phyloP scores from a whole-genome alignment of 2,113 vertebrate genomes.

The Hippopotamus amphibius region DNA sequence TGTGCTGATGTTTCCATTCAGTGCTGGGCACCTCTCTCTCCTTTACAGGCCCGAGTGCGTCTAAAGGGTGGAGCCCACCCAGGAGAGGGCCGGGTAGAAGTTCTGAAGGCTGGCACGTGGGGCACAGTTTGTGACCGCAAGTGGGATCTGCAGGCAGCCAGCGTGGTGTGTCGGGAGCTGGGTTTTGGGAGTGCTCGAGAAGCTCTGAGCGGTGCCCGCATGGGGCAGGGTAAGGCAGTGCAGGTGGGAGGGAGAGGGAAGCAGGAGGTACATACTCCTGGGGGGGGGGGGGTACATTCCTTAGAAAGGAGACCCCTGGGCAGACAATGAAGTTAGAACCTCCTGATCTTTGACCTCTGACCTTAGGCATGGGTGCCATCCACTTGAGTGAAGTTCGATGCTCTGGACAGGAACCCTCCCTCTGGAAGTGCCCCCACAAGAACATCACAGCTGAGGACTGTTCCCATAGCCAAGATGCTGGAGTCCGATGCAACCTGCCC shows the following conservation, averaged over 20 bases:
- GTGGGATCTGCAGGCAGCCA: slow-evolving; percentile 95
- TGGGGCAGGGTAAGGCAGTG: slow-evolving; percentile 94
- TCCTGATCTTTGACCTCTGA: neutral
- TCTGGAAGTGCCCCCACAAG: slow-evolving; percentile 93
- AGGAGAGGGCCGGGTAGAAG: slow-evolving; percentile 96
- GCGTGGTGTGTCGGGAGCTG: slow-evolving; percentile 96
- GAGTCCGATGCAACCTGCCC: slow-evolving; percentile 93
- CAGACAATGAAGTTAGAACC: neutral
- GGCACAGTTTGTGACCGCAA: slow-evolving; percentile 96
- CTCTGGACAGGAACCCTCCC: slow-evolving; percentile 90
- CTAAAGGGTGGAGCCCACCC: slow-evolving; percentile 93
- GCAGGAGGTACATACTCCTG: neutral
- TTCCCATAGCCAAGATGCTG: slow-evolving; percentile 93
- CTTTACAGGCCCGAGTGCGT: slow-evolving; percentile 87
- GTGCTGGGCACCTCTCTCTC: neutral
- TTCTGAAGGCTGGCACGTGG: slow-evolving; percentile 93
- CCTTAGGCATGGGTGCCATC: slow-evolving; percentile 93
- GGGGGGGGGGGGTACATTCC: neutral
- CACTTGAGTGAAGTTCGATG: slow-evolving; percentile 97
- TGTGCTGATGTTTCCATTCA: neutral
- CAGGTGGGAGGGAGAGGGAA: neutral
- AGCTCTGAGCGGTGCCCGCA: slow-evolving; percentile 94
- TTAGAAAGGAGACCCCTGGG: neutral
- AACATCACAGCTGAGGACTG: slow-evolving; percentile 96
- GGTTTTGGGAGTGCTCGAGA: slow-evolving; percentile 97